These are phyloP conservation scores for Sapajus apella DNA, from an alignment of 2,113 vertebrate genomes.

Conservation along the genomic window DNA sequence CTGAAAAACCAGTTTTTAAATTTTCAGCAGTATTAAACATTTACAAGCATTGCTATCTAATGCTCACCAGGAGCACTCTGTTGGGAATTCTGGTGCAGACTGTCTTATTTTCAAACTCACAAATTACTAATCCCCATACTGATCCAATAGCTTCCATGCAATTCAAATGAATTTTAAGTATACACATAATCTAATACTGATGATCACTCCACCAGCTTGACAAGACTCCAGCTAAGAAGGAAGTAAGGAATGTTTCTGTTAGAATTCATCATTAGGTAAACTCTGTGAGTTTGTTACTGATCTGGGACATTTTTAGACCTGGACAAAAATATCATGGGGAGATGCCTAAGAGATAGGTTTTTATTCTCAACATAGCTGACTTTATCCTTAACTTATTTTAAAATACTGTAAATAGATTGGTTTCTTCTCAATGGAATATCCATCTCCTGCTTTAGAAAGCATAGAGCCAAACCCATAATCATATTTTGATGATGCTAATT, in stretches of 20 bases:
- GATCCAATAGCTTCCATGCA: neutral
- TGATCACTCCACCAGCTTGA: neutral
- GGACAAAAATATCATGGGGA: neutral
- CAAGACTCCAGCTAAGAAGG: neutral
- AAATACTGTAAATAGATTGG: neutral
- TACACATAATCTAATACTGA: neutral
- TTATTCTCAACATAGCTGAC: neutral
- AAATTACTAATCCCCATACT: neutral
- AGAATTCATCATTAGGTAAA: too few relatives aligned
- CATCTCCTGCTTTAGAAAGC: neutral
- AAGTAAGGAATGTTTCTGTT: neutral
- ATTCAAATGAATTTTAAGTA: neutral
- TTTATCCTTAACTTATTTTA: neutral
- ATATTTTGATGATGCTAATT: neutral
- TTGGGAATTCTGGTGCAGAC: neutral
- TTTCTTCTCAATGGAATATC: neutral
- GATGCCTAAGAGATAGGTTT: accelerated
- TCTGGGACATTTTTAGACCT: neutral
- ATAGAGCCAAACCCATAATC: neutral
- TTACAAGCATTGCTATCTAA: neutral
- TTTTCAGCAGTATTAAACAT: neutral
- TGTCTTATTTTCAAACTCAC: neutral
- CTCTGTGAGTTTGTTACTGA: neutral
- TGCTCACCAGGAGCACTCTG: neutral
- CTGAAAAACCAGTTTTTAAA: neutral